Percentiles rank a stretch among this genome's conserved stretches.
phyloP scores from a whole-genome alignment of 2,113 vertebrate genomes.

The Microtus pennsylvanicus region DNA sequence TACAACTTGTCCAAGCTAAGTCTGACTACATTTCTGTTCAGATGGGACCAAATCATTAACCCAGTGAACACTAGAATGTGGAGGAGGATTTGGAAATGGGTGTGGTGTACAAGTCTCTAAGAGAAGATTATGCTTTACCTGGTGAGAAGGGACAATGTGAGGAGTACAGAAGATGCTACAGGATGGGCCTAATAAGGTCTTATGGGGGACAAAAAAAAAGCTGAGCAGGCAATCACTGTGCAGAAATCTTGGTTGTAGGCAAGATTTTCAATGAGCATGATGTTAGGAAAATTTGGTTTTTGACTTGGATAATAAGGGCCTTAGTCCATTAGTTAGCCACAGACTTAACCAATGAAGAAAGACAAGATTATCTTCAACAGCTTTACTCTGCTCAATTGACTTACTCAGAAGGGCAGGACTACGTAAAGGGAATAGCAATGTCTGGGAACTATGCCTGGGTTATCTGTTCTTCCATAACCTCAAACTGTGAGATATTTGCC shows the following conservation, averaged over 20 bases:
- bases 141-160: slow-evolving; percentile 99
- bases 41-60: slow-evolving; percentile 96
- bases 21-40: slow-evolving; percentile 98
- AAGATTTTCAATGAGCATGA: slow-evolving; percentile 97
- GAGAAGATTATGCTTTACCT: slow-evolving; percentile 98
- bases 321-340: slow-evolving; percentile 98
- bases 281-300: slow-evolving; percentile 97
- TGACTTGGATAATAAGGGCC: slow-evolving; percentile 95
- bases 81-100: slow-evolving; percentile 99
- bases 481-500: slow-evolving; percentile 96
- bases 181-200: slow-evolving; percentile 96
- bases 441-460: slow-evolving; percentile 98
- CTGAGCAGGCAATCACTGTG: slow-evolving; percentile 97
- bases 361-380: slow-evolving; percentile 95
- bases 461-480: slow-evolving; percentile 98
- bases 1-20: slow-evolving; percentile 96
- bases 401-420: slow-evolving; percentile 96
- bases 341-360: slow-evolving; percentile 97
- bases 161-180: slow-evolving; percentile 97
- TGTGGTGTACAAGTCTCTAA: slow-evolving; percentile 95
- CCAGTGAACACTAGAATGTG: slow-evolving; percentile 97
- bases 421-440: slow-evolving; percentile 97
- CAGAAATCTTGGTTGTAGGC: slow-evolving; percentile 97
- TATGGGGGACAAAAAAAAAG: slow-evolving; percentile 94
- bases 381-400: slow-evolving; percentile 93